Conservation (phyloP, 2,113 vertebrate species). For the Neogobius melanostomus region DNA sequence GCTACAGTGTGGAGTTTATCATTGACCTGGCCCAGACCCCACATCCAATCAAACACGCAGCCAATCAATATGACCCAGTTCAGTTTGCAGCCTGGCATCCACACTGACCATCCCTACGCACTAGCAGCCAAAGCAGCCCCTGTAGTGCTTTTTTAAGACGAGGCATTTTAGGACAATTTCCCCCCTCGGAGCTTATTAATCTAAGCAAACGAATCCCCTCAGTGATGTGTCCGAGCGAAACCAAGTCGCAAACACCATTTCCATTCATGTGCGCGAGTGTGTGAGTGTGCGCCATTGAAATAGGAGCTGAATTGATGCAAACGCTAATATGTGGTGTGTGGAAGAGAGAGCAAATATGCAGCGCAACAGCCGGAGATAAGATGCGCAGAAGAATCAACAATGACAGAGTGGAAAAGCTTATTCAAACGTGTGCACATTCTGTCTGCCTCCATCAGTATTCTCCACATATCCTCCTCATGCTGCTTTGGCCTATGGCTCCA, state of each 20-base stretch:
- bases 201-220: conserved; percentile 19
- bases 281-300: conserved; percentile 1
- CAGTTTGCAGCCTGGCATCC: conserved; percentile 34
- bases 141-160: conserved; percentile 4
- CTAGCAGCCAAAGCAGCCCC: conserved; percentile 16
- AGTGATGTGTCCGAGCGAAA: conserved; percentile 16
- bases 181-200: conserved; percentile 31
- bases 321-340: conserved; percentile 4
- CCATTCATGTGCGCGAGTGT: conserved; percentile 4
- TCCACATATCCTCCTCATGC: neutral
- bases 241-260: neutral
- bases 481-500: conserved; percentile 57
- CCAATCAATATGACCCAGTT: conserved; percentile 53
- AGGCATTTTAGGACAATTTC: conserved; percentile 6
- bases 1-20: conserved; percentile 11
- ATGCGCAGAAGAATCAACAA: conserved; percentile 24
- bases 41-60: conserved; percentile 34
- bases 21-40: conserved; percentile 12
- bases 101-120: neutral
- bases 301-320: conserved; percentile 1
- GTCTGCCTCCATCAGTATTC: neutral
- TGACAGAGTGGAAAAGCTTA: conserved; percentile 7
- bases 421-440: conserved; percentile 4
- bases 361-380: conserved; percentile 9
- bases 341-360: conserved; percentile 12